Percentiles rank a stretch among this genome's conserved stretches.
phyloP scores from a whole-genome alignment of 2,797 vertebrate genomes.

The Rhincodon typus region DNA sequence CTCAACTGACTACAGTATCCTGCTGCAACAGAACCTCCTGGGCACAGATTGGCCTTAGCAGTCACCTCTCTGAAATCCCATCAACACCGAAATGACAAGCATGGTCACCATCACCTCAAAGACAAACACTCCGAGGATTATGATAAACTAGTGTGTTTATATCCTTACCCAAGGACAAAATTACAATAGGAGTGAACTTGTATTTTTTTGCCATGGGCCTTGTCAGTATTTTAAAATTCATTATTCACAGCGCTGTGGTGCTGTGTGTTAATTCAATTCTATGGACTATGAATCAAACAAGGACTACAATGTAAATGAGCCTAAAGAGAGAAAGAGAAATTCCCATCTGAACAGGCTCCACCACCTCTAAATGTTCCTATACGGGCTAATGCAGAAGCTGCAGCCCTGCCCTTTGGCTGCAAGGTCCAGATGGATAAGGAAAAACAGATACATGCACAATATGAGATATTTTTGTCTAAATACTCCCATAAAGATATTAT shows the following conservation, averaged over 20 bases:
- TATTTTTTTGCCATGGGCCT: neutral
- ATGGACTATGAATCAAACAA: neutral
- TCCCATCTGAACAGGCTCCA: neutral
- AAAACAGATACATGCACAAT: neutral
- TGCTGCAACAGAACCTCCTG: no score
- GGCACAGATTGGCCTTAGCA: no score
- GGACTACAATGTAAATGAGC: neutral
- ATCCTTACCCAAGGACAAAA: neutral
- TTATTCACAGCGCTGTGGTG: neutral
- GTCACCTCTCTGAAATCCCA: no score
- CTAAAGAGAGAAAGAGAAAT: neutral
- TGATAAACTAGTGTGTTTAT: neutral
- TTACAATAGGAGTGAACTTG: neutral
- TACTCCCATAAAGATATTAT: neutral
- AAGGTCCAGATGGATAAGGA: neutral
- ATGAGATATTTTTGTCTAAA: neutral
- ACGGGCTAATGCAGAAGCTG: neutral
- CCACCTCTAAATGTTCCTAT: no score
- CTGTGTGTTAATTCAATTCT: neutral
- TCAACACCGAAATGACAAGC: neutral
- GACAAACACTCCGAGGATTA: neutral
- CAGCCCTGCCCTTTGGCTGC: neutral
- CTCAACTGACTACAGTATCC: no score
- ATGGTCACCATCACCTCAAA: no score
- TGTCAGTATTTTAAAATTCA: neutral